Base-by-base conservation (phyloP, 2,113 vertebrate genomes). In the Prochilodus magdalenae region DNA sequence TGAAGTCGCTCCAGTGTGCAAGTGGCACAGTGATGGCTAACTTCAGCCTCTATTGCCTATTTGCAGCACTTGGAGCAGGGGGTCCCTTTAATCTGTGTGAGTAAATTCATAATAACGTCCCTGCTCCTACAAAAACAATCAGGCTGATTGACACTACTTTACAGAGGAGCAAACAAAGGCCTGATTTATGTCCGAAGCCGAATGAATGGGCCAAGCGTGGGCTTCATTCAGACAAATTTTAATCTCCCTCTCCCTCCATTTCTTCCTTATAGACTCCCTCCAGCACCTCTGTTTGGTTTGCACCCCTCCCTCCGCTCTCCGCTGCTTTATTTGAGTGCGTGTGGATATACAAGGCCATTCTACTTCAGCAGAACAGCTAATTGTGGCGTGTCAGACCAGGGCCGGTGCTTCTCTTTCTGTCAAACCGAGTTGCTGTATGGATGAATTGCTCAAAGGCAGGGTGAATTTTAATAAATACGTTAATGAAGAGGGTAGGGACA, bases 101-200 rank as follows among this genome's bases (percentile, higher is more conserved):
- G 84, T 81, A 88, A 88, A 88, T 88, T 89, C 82, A 87, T 89
- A 88, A 85, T 77, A 86, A 86, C 75, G 55, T 79, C 57, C 83
- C 74, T 80, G 60, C 79, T 79, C 69, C 63, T 80, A 85, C 76
- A 81, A 89, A 88, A 86, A 87, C 84, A 82, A 80, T 82, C 82
- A 73, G 77, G 78, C 86, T 87, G 87, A 88, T 87, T 89, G 87
- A 87, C 86, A 84, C 79, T 86, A 89, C 84, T 89, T 87, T 87
- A 87, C 82, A 85, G 80, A 53, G 63, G 20, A 26, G 57, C 82
- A 84, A 82, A 88, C 87, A 88, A 87, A 86, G 71, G 78, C 47
- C 83, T 87, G 88, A 89, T 87, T 87, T 84, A 79, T 82, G 80
- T 79, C 80, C 83, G 77, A 79, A 74, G 81, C 78, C 76, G 60